Base-by-base conservation (phyloP, 2,797 vertebrate species). In the Percopsis omiscomaycus region DNA sequence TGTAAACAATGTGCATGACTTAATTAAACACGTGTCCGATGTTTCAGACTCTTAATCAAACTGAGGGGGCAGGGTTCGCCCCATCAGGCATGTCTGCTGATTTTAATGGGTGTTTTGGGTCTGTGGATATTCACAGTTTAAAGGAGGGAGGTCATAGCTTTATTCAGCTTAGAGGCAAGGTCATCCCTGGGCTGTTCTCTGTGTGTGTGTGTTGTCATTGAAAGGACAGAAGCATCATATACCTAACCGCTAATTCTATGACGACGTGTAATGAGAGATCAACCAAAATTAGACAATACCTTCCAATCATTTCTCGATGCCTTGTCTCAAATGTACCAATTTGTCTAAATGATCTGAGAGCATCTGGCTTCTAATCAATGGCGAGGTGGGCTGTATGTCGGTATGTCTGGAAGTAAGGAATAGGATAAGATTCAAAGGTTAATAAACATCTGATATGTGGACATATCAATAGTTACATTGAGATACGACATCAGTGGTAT, bases 171-270 rank as follows among this genome's bases (percentile, higher is more conserved):
- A 32, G 42, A n/a, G 48, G 46, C 59, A 61, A 61, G 59, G 59
- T 61, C 47, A 50, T 45, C 46, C 28, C 47, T 61, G 14, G 11
- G 14, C n/a, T 37, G 46, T 37, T 45, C 13, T 28, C 30, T 28
- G 16, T 51, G 14, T 51, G 50, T 51, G 2, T 3, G 50, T 27
- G 15, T 62, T 80, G 81, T 84, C 81, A 84, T 66, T 79, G 74
- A 80, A 67, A 74, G 66, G 71, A 78, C 82, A 62, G 64, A 68
- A 49, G 44, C 60, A 66, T 86, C 14, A 59, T 85, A 77, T 84
- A 74, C 66, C 74, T 69, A 47, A 65, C 58, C 59, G 73, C 76
- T 82, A 68, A 81, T 84, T 83, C 69, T 64, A 72, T 78, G 12
- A 50, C 16, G 71, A 56, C 44, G 45, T 65, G 73, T 73, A 79